A percentile compares a stretch with the other conserved stretches of the same genome.
phyloP scores from a whole-genome alignment of 1,140 invertebrate species.

The Pemphigus obesinymphae region DNA sequence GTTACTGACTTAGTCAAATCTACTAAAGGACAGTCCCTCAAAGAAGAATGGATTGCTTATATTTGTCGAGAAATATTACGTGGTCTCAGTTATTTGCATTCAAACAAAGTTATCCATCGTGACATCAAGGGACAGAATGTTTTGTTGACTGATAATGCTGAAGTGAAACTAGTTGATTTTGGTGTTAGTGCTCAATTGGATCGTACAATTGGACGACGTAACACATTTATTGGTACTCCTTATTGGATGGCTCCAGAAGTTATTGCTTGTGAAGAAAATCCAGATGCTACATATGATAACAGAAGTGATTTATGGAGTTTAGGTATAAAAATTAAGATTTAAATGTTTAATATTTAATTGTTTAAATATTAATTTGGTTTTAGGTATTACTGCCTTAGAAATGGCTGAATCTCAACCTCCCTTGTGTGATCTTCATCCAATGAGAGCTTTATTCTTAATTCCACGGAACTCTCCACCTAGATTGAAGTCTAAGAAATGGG shows the following conservation, averaged over 20 bases:
- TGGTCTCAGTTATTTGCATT: conserved; percentile 94
- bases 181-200: conserved; percentile 99
- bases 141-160: conserved; percentile 96
- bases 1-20: conserved; percentile 99
- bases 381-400: conserved; percentile 89
- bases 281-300: conserved; percentile 99
- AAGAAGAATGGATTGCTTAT: conserved; percentile 99
- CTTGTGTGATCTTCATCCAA: conserved; percentile 97
- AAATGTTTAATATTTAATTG: background rate
- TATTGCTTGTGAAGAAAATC: conserved; percentile 99
- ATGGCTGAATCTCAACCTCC: conserved; percentile 99
- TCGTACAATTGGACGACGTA: conserved; percentile 94
- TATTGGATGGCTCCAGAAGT: conserved; percentile 98
- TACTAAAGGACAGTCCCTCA: conserved; percentile 94
- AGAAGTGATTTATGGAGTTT: conserved; percentile 53
- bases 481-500: conserved; percentile 98
- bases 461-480: conserved; percentile 94
- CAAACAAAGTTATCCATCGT: conserved; percentile 98
- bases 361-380: background rate
- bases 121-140: conserved; percentile 99
- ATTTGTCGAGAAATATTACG: conserved; percentile 96
- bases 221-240: conserved; percentile 99
- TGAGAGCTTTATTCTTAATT: conserved; percentile 97
- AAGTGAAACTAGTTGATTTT: conserved; percentile 99
- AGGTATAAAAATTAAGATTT: conserved; percentile 1